Base-by-base conservation (phyloP, 2,113 vertebrate genomes). In the Carollia perspicillata region DNA sequence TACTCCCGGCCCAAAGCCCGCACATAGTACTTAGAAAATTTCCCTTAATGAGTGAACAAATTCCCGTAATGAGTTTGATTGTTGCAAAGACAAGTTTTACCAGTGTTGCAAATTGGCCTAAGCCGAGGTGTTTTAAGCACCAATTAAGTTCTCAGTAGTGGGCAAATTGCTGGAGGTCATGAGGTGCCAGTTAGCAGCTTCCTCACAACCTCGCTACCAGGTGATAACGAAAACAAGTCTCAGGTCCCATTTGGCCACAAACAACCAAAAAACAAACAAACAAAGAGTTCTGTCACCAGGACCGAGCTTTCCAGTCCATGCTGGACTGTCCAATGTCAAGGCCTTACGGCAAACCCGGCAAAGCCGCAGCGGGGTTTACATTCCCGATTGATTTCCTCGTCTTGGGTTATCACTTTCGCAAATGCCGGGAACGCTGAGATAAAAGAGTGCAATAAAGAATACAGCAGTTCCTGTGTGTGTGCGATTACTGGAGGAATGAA, bases 401-500 rank as follows among this genome's bases (percentile, higher is more conserved):
- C 71, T 22, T 51, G 8, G 49, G 71, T 95, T 72, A 44, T 91
- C 30, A 12, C 18, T 93, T 84, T 77, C 2, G 3, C 68, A n/a
- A 72, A 87, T 42, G 44, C 51, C 8, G 22, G 16, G 44, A 85
- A 51, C 80, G 92, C 94, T 42, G 69, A 90, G 80, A 88, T 83
- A 84, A 97, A 96, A 37, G 17, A 84, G 37, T 6, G 53, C 74
- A 89, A 96, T 90, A 97, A 97, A 94, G 81, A 95, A 55, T 18
- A 33, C 8, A 0, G 1, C 47, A 72, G 86, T 95, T 88, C 68
- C 97, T 90, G 22, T 12, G 85, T 90, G 51, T 92, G 79, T 55
- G 79, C 63, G 95, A 95, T 88, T 87, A 14, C 74, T 87, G 83
- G 55, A 84, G 68, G 94, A 93, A 69, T 94, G 81, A 90, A 65